Evolutionary conservation across 2,113 vertebrate genomes (phyloP).

Genomic region (Paracanthobrama guichenoti): DNA sequence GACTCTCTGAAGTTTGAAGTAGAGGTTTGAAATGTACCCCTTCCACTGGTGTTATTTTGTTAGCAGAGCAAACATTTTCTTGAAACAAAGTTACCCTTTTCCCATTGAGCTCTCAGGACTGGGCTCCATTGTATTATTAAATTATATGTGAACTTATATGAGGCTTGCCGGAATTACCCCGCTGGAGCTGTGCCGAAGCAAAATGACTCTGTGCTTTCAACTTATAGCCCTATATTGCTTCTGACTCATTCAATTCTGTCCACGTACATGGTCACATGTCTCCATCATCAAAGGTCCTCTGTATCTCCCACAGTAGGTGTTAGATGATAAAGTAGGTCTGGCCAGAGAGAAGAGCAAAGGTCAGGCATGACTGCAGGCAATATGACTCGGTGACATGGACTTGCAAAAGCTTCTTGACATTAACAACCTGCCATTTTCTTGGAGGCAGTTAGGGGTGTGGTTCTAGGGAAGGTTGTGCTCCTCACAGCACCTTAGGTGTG

Average conservation of each 20-base stretch:
- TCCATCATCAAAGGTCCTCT: slow-evolving; percentile 12
- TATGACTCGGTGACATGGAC: slow-evolving; percentile 14
- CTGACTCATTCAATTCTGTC: slow-evolving; percentile 3
- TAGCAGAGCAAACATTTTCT: slow-evolving; percentile 22
- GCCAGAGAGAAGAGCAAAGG: slow-evolving; percentile 40
- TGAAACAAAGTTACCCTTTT: background rate
- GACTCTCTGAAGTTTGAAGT: background rate
- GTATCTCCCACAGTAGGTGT: slow-evolving; percentile 23
- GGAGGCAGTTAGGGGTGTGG: slow-evolving; percentile 15
- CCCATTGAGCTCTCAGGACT: background rate
- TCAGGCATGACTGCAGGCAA: slow-evolving; percentile 30
- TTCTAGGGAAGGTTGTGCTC: slow-evolving; percentile 35
- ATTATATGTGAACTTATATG: slow-evolving; percentile 22
- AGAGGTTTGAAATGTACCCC: background rate
- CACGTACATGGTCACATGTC: slow-evolving; percentile 28
- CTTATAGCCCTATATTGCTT: slow-evolving; percentile 1
- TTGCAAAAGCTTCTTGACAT: slow-evolving; percentile 40
- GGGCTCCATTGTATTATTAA: slow-evolving; percentile 23
- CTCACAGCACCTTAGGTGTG: slow-evolving; percentile 14
- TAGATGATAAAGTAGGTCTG: slow-evolving; percentile 29
- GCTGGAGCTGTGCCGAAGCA: background rate
- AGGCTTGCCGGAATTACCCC: background rate
- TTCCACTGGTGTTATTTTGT: background rate
- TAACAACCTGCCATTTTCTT: slow-evolving; percentile 32
- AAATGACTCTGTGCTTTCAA: slow-evolving; percentile 7